Percentiles rank a stretch among this genome's conserved stretches.
These are phyloP conservation scores for Apamea anceps DNA, from an alignment of 2,888 invertebrate species.

Conservation along the genomic window DNA sequence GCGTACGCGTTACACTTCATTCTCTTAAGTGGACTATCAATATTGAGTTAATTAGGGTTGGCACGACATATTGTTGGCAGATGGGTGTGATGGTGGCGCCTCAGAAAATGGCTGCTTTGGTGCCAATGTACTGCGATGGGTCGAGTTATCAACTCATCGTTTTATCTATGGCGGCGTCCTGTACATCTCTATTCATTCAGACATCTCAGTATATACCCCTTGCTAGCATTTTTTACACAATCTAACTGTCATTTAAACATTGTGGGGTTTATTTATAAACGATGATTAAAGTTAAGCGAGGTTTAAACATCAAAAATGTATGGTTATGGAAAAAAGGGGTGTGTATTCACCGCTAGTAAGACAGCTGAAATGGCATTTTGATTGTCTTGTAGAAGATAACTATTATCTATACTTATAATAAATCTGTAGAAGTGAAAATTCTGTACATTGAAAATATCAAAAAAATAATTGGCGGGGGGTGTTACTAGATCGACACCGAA, in stretches of 20 bases:
- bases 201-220: neutral
- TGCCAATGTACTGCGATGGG: neutral
- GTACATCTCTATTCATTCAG: neutral
- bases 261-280: neutral
- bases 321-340: too few species aligned
- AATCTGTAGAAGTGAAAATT: too few species aligned
- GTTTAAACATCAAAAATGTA: neutral
- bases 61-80: neutral
- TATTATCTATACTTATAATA: too few species aligned
- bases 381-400: neutral
- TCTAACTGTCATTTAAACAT: neutral
- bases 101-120: neutral
- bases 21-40: constrained; percentile 49
- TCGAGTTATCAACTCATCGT: neutral
- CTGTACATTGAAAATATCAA: too few species aligned
- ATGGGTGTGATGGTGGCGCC: neutral
- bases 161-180: neutral
- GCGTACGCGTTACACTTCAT: constrained; percentile 39
- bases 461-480: too few species aligned
- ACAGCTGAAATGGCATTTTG: neutral
- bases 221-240: neutral
- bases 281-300: neutral
- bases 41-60: constrained; percentile 40
- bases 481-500: too few species aligned
- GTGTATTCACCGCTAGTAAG: neutral